Evolutionary conservation across 2,888 invertebrate genomes (phyloP).

Genomic region (Adineta ricciae): DNA sequence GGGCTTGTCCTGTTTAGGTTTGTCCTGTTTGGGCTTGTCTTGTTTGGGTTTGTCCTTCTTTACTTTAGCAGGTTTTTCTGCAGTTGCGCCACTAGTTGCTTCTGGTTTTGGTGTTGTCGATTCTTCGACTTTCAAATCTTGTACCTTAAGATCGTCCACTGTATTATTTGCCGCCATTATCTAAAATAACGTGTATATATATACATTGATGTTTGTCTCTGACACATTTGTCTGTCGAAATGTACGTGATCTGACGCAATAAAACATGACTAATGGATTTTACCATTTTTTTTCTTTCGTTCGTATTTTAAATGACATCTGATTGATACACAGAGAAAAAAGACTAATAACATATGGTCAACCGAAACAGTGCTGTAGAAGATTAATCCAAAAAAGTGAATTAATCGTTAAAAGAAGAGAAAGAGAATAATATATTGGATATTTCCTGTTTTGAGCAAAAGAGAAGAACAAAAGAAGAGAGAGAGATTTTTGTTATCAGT

Average conservation of each 20-base stretch:
- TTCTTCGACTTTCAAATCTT: not conserved
- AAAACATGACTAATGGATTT: not conserved
- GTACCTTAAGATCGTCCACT: not conserved
- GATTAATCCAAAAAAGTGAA: not conserved
- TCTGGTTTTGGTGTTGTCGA: not conserved
- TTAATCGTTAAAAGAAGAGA: not conserved
- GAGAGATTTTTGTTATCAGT: not conserved
- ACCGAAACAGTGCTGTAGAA: not conserved
- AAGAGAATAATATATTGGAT: not conserved
- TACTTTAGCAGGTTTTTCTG: not conserved
- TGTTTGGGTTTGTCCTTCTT: not conserved
- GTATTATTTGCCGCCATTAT: not conserved
- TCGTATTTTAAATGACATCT: not conserved
- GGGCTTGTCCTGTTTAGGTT: not conserved
- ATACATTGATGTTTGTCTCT: not conserved
- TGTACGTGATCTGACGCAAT: not conserved
- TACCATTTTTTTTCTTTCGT: not conserved
- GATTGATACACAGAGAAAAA: not conserved
- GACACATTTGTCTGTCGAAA: not conserved
- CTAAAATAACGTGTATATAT: not conserved
- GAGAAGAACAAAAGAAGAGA: not conserved
- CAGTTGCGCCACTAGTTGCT: not conserved
- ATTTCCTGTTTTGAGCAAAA: not conserved
- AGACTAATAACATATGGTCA: not conserved
- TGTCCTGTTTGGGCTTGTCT: not conserved